A percentile compares a stretch with the other conserved stretches of the same genome.
phyloP scores from a whole-genome alignment of 2,113 vertebrate genomes.

The Bos javanicus region DNA sequence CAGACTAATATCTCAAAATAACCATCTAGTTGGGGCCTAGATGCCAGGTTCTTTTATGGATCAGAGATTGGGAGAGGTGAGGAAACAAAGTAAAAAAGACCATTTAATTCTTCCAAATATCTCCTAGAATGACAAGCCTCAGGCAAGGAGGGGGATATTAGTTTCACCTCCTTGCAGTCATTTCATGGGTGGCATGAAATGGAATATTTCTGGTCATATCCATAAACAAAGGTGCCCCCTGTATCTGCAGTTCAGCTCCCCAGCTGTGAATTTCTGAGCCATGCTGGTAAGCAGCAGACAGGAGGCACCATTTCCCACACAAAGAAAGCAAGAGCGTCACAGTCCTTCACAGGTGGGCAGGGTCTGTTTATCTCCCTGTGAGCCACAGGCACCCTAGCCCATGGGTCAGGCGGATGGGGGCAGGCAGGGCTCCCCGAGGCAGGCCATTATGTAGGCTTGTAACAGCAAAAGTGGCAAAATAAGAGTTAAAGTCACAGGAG shows the following conservation, averaged over 20 bases:
- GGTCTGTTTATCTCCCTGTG: neutral
- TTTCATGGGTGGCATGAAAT: neutral
- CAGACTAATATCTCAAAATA: neutral
- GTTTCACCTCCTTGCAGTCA: neutral
- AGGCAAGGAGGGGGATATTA: neutral
- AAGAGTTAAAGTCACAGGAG: neutral
- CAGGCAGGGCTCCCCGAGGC: neutral
- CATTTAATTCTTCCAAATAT: neutral
- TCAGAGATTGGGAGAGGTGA: neutral
- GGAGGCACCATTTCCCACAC: neutral
- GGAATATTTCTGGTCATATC: neutral
- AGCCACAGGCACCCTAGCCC: neutral
- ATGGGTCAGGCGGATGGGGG: neutral
- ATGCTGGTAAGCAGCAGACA: neutral
- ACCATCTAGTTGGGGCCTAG: neutral
- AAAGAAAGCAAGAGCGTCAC: neutral
- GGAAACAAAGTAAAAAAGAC: neutral
- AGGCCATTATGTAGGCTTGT: neutral
- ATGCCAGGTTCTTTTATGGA: neutral
- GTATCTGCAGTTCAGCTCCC: neutral
- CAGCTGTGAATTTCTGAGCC: neutral
- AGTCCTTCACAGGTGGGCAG: neutral
- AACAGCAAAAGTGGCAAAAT: neutral
- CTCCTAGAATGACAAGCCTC: neutral
- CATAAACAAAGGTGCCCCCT: neutral